These are phyloP conservation scores for Argyresthia goedartella DNA, from an alignment of 2,888 invertebrate genomes.

Conservation along the genomic window DNA sequence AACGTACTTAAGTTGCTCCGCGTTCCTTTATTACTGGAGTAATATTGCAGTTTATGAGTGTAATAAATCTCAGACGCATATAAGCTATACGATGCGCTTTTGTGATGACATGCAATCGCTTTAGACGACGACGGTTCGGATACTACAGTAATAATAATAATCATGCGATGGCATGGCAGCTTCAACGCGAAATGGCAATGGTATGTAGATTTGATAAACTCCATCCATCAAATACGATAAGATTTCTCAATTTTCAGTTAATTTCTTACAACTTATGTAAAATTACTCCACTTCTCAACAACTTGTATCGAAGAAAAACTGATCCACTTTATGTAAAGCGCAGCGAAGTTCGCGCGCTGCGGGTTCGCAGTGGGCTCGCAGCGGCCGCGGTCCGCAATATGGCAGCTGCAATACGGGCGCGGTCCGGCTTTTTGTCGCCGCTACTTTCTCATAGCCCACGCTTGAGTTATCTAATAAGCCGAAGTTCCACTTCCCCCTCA, in stretches of 20 bases:
- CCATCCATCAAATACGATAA: too few species aligned
- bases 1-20: conserved; percentile 16
- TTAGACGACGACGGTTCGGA: neutral
- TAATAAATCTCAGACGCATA: conserved; percentile 51
- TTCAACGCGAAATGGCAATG: neutral
- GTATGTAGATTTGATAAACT: too few species aligned
- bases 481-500: conserved; percentile 56
- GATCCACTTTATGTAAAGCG: conserved; percentile 36
- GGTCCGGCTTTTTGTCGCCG: conserved; percentile 52
- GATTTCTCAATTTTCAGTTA: too few species aligned
- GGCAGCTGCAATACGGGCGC: conserved; percentile 57
- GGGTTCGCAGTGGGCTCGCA: too few species aligned
- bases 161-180: neutral
- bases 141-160: neutral
- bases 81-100: conserved; percentile 13
- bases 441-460: conserved; percentile 56
- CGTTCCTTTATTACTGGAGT: conserved; percentile 51
- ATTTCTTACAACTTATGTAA: too few species aligned
- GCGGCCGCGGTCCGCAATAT: conserved; percentile 34
- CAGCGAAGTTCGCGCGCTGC: conserved; percentile 44
- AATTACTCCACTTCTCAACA: neutral
- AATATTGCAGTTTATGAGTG: conserved; percentile 54
- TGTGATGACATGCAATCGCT: conserved; percentile 5
- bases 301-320: neutral
- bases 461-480: conserved; percentile 61